Base-by-base conservation (phyloP, 1,140 invertebrate genomes). In the Brachionus koreanus region DNA sequence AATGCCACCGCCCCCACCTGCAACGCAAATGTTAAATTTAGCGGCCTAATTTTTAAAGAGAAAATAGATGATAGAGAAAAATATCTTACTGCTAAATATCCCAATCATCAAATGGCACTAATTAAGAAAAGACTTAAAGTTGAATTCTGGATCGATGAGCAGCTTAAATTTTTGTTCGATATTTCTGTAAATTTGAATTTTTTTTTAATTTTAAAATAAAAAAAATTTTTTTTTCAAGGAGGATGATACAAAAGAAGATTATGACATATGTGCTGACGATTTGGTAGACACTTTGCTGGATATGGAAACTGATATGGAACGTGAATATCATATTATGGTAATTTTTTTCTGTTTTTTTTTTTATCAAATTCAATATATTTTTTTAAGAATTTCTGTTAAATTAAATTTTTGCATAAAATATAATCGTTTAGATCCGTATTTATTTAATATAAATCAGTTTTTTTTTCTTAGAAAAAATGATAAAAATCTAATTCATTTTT, bases 31-130 rank as follows among this genome's bases (percentile, higher is more conserved):
- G 76, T 79, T 29, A 79, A 79, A 65, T 79, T 79, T 37, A 61
- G 49, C 29, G 76, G 76, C 4, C 57, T 79, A 16, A 57, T 79
- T 19, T 74, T 74, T 39, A 79, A 79, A 37, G 76, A 79, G 9
- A 79, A 79, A 61, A 65, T 79, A 42, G 57, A 82, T 37, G 79
- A 82, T 39, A 25, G 79, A 29, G 79, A 82, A 82, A 82, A 82
- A 35, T 82, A 82, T 82, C n/a, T 82, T 12, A 82, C 79, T 43
- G 79, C 79, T 13, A 82, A 82, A 67, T 82, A 82, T 39, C 79
- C 79, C 16, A 65, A 82, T n/a, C 79, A 82, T 65, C 79, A 82
- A 52, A 82, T 82, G 79, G 57, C 57, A 46, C 35, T 82, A 0
- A 82, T 82, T 12, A 65, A 65, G 23, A 82, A 82, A 43, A 12